Percentiles rank a stretch among this genome's conserved stretches.
phyloP scores from a whole-genome alignment of 2,113 vertebrate genomes.

The Vulpes vulpes region DNA sequence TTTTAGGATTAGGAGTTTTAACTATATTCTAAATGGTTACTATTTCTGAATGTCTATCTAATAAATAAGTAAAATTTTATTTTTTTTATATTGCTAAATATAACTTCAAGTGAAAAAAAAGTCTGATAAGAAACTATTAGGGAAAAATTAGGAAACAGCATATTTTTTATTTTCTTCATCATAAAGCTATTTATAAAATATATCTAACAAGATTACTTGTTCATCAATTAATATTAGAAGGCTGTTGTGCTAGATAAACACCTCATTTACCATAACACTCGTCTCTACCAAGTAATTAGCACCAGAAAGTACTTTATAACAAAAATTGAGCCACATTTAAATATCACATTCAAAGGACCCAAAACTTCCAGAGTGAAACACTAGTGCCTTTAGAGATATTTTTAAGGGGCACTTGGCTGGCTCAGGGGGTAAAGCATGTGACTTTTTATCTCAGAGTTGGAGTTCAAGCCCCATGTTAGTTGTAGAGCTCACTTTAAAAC shows the following conservation, averaged over 20 bases:
- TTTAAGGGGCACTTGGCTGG: neutral
- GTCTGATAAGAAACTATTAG: neutral
- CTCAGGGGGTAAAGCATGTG: neutral
- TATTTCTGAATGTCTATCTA: neutral
- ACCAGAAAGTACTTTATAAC: neutral
- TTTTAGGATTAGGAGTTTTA: neutral
- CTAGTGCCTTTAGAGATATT: neutral
- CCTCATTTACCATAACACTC: neutral
- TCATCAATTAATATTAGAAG: neutral
- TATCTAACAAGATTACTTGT: neutral
- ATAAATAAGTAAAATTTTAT: neutral
- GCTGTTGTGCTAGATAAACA: neutral
- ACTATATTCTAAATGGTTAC: neutral
- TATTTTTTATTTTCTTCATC: conserved; percentile 4
- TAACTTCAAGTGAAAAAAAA: neutral
- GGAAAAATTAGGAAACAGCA: neutral
- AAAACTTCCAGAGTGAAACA: neutral
- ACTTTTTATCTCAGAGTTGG: neutral
- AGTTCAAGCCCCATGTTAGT: neutral
- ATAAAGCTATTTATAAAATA: neutral
- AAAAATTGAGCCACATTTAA: neutral
- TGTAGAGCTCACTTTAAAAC: neutral
- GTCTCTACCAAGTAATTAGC: neutral
- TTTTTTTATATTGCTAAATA: neutral
- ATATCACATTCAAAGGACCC: neutral